These are phyloP conservation scores for Turdus rufiventris DNA, from an alignment of 2,113 vertebrate genomes.

Conservation along the genomic window DNA sequence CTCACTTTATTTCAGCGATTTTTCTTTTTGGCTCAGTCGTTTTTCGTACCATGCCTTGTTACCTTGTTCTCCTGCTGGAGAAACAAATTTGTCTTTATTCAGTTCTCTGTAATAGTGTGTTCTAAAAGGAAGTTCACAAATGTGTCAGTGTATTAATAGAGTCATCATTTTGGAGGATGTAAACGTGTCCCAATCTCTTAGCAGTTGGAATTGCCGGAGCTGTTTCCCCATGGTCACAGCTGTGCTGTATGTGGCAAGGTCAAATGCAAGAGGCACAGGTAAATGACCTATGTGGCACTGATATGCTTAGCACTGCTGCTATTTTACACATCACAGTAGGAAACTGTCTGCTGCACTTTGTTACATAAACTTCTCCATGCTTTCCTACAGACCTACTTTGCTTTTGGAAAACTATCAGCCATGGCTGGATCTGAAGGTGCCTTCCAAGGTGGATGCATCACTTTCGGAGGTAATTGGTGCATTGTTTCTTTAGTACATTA, in stretches of 20 bases:
- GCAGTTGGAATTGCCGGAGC: constrained; percentile 81
- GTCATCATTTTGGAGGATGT: background rate
- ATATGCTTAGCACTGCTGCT: background rate
- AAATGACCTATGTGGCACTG: background rate
- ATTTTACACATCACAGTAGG: background rate
- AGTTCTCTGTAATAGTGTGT: background rate
- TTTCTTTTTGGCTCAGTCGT: background rate
- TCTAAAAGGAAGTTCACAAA: background rate
- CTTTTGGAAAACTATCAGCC: constrained; percentile 95
- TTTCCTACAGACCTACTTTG: constrained; percentile 79
- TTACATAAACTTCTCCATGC: background rate
- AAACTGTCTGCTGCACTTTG: background rate
- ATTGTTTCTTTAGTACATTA: background rate
- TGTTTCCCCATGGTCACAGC: constrained; percentile 87
- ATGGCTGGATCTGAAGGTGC: constrained; percentile 90
- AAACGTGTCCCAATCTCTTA: constrained; percentile 7
- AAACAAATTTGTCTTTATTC: background rate
- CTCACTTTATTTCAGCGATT: rapidly evolving
- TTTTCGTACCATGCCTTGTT: background rate
- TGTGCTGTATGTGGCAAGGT: constrained; percentile 95
- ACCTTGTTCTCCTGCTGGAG: background rate
- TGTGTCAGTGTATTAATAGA: rapidly evolving
- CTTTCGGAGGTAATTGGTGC: constrained; percentile 84
- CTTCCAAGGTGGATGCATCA: constrained; percentile 91
- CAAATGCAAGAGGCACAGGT: constrained; percentile 93